Base-by-base conservation (phyloP, 1,140 invertebrate genomes). In the Chlorops oryzae region DNA sequence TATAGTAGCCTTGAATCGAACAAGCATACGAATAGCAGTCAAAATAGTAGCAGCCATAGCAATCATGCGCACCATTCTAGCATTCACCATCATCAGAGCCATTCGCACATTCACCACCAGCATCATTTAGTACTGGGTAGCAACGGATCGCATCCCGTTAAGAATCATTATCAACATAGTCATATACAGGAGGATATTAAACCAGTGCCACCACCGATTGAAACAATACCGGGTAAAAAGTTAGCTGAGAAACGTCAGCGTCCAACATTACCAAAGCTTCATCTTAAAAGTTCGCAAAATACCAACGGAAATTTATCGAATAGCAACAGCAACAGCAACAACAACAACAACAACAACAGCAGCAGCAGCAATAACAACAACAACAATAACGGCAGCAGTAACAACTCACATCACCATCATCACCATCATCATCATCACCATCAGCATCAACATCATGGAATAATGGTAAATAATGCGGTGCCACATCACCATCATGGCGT, bases 211-310 rank as follows among this genome's bases (percentile, higher is more conserved):
- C 90, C 90, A 18, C 89, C 89, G 2, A 90, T 92, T 58, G 89
- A 92, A 73, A 92, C 89, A 0, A 92, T 92, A 63, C 90, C 90
- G 0, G 86, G 85, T 10, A 90, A 88, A 65, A 89, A 87, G 72
- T 75, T 82, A 12, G 63, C 59, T 63, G 79, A 74, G 73, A 81
- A 76, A 63, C 78, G 74, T 59, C 75, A 59, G 72, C 80, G 64
- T 59, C 82, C 70, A 66, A 80, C 74, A 55, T 57, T 82, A 59
- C 84, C 85, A 28, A 88, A 88, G 64, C 73, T 90, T 21, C 88
- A 86, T 62, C 81, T 89, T 47, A 88, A 88, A 69, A 88, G 87
- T 66, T 78, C 52, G 50, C 59, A 49, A 37, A 58, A 61, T 37
- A 62, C 62, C 55, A 58, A 32, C n/a, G 27, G 7, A 32, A 32